These are phyloP conservation scores for Hydrolagus colliei DNA, from an alignment of 2,797 vertebrate genomes.

Conservation along the genomic window DNA sequence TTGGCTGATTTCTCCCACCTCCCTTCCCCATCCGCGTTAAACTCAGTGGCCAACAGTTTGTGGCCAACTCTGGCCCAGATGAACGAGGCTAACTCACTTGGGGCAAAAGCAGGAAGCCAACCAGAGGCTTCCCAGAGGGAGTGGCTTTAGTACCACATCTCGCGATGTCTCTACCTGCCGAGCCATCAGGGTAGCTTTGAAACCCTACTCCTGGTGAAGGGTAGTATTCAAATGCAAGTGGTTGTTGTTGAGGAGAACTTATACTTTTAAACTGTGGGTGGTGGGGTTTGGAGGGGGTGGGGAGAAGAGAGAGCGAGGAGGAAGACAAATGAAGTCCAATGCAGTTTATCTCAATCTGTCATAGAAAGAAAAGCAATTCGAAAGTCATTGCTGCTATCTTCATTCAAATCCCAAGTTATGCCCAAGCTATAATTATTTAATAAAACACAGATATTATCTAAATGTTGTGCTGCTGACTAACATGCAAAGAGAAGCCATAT, in stretches of 20 bases:
- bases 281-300: too few relatives aligned
- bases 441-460: slow-evolving; percentile 11
- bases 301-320: too few relatives aligned
- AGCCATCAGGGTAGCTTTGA: background rate
- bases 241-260: background rate
- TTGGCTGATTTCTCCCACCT: too few relatives aligned
- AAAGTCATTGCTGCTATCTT: background rate
- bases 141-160: background rate
- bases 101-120: background rate
- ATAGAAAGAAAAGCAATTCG: slow-evolving; percentile 4
- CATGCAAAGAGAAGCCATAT: background rate
- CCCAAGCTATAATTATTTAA: slow-evolving; percentile 24
- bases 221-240: too few relatives aligned
- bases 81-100: background rate
- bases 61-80: background rate
- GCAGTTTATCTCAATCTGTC: background rate
- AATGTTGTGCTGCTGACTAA: background rate
- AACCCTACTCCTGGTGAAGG: too few relatives aligned
- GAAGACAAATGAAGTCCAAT: too few relatives aligned
- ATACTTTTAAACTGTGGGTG: too few relatives aligned
- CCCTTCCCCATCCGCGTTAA: too few relatives aligned
- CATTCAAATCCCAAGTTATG: background rate
- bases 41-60: too few relatives aligned
- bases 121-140: background rate
- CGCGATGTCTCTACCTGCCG: background rate